Percentiles rank a stretch among this genome's conserved stretches.
phyloP scores from a whole-genome alignment of 2,113 vertebrate species.

The Glaucidium brasilianum region DNA sequence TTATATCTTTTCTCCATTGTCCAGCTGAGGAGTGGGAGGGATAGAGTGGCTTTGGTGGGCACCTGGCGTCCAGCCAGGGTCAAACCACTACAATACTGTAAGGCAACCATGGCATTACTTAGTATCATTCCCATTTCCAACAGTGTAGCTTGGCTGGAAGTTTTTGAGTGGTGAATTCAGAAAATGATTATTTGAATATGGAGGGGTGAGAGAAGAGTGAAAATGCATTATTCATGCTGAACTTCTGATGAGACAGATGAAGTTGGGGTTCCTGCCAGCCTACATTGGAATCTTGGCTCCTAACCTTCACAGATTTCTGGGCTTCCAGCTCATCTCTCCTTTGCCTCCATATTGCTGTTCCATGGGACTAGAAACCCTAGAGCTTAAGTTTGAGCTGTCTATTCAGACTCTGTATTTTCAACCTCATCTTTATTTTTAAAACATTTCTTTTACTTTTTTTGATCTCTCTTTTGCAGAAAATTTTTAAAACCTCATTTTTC shows the following conservation, averaged over 20 bases:
- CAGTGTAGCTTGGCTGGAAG: not conserved
- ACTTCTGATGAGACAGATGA: not conserved
- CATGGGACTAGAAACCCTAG: not conserved
- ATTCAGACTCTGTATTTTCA: not conserved
- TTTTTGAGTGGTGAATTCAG: not conserved
- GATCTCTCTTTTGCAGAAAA: not conserved
- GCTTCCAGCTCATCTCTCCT: not conserved
- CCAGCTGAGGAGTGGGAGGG: not conserved
- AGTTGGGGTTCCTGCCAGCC: not conserved
- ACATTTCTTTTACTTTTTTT: not conserved
- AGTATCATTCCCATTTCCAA: not conserved
- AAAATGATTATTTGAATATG: not conserved
- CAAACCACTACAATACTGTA: not conserved
- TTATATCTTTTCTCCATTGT: not conserved
- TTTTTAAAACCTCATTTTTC: not conserved
- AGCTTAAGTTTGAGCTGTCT: not conserved
- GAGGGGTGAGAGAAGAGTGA: not conserved
- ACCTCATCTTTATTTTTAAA: constrained; percentile 29
- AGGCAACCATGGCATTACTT: not conserved
- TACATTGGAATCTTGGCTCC: not conserved
- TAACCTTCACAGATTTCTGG: not conserved
- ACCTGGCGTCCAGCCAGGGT: not conserved
- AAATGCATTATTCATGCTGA: constrained; percentile 8
- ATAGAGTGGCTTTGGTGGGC: not conserved
- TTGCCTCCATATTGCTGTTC: not conserved